Evolutionary conservation across 2,113 vertebrate genomes (phyloP).

Genomic region (Clinocottus analis): DNA sequence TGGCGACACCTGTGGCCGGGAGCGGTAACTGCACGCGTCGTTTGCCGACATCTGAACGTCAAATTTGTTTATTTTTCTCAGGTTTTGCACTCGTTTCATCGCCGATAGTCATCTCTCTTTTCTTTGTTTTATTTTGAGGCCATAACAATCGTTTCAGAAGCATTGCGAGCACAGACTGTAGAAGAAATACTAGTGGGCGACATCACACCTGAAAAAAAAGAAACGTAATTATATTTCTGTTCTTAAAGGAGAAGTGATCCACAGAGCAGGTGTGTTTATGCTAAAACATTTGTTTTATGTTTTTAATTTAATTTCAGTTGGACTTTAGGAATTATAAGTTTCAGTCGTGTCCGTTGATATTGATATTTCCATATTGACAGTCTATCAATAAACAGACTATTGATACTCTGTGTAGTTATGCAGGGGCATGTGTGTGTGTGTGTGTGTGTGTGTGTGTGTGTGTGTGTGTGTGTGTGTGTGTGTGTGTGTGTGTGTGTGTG

Average conservation of each 20-base stretch:
- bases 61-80: background rate
- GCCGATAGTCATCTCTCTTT: background rate
- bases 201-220: no score
- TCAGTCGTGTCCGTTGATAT: background rate
- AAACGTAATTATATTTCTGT: no score
- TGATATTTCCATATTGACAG: no score
- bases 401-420: conserved; percentile 3
- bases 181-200: no score
- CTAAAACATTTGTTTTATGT: no score
- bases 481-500: background rate
- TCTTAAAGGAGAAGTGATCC: no score
- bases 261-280: no score
- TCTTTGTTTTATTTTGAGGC: background rate
- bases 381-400: no score
- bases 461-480: no score
- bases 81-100: background rate
- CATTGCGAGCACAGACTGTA: background rate
- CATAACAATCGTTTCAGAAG: background rate
- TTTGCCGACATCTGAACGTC: background rate
- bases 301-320: conserved; percentile 2
- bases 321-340: conserved; percentile 3
- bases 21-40: background rate
- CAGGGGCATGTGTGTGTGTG: background rate
- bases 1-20: background rate
- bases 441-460: conserved; percentile 10